Evolutionary conservation across 2,797 vertebrate species (phyloP).

Genomic region (Myotis vivesi): DNA sequence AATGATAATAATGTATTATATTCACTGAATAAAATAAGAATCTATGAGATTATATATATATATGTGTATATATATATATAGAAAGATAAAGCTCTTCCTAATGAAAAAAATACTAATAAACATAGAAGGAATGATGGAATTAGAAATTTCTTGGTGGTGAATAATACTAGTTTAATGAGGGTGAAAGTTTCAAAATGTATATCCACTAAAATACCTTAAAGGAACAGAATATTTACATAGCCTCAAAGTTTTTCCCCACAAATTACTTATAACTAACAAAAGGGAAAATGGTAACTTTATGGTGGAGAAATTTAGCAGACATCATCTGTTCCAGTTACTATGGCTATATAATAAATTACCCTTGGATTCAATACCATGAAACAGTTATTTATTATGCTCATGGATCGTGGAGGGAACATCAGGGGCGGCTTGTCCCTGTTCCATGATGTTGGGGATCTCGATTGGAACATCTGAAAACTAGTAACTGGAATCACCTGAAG

Average conservation of each 20-base stretch:
- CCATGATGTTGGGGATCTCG: background rate
- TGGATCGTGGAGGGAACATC: background rate
- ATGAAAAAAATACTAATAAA: background rate
- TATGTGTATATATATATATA: background rate
- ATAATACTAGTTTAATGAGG: background rate
- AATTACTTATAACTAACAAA: conserved; percentile 1
- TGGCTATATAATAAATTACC: background rate
- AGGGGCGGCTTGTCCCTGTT: background rate
- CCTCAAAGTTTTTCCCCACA: background rate
- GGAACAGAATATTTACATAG: background rate
- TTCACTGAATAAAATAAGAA: background rate
- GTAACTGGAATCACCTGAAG: background rate
- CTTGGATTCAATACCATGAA: background rate
- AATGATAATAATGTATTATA: background rate
- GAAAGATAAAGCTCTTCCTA: background rate
- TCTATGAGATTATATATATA: background rate
- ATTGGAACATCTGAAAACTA: background rate
- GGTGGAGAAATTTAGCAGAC: background rate
- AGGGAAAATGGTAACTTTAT: background rate
- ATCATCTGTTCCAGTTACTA: background rate
- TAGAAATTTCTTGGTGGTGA: background rate
- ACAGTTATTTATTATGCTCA: background rate
- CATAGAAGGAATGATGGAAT: background rate
- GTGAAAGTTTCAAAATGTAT: background rate
- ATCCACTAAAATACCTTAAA: background rate